Base-by-base conservation (phyloP, 92 coral and sea anemone species). In the Pocillopora meandrina region DNA sequence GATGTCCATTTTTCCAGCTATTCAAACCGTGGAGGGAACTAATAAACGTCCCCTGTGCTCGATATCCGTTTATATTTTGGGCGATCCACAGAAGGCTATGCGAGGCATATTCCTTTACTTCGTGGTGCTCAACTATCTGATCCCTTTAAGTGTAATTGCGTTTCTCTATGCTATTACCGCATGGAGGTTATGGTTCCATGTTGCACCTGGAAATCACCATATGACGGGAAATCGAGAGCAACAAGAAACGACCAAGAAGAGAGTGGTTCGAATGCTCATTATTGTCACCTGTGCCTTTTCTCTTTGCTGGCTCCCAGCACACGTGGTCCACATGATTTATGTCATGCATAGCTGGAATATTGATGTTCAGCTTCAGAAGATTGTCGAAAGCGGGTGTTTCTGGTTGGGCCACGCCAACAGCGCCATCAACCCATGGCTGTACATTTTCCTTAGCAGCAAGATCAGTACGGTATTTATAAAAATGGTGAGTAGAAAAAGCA, bases 341-440 rank as follows among this genome's bases (percentile, higher is more conserved):
- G 9, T 67, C 79, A 2, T 42, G 49, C 2, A 42, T 2, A 5
- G 2, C 2, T 42, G 49, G 49, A 42, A 42, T 5, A 5, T 42
- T 42, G 5, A 42, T 2, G 49, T 42, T 2, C 2, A 2, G 2
- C 49, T 42, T 42, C 49, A 42, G 49, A 72, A 82, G 4, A 73
- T 61, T 69, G 87, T 80, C 12, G 12, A 71, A 21, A 57, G 65
- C 1, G 76, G 17, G 47, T 90, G 89, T 5, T 87, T 83, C 67
- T 90, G 86, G 73, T 67, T 83, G 5, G 75, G 89, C 14, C 88
- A 90, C 74, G 90, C 86, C 0, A 87, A 90, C 74, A 87, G 91
- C 12, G 90, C 93, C 26, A 79, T 90, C 56, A 90, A 90, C 66
- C 93, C 93, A 14, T 87, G 88, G 33, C 81, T 90, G 35, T 90